Base-by-base conservation (phyloP, 2,797 vertebrate species). In the Thunnus albacares region DNA sequence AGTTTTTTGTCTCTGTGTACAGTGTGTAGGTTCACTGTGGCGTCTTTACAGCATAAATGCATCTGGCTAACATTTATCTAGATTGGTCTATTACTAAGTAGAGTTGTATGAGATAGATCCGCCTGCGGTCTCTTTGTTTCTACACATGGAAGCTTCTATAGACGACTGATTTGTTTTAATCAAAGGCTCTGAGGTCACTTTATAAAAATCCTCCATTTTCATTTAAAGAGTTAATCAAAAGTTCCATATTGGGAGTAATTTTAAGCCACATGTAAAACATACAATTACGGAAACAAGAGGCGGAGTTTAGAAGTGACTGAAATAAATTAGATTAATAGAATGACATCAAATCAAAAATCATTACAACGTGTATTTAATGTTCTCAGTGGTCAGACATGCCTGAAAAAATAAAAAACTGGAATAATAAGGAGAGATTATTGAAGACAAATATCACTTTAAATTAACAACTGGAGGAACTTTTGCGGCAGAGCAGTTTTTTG, bases 61-160 rank as follows among this genome's bases (percentile, higher is more conserved):
- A 62, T 82, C 79, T 72, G 72, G 79, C 72, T 55, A 61, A 56
- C 61, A 61, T 74, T 71, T 75, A 66, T 70, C 75, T 75, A 60
- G 73, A 84, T 77, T 77, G 69, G 60, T 28, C 82, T 47, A 52
- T 84, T 69, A 73, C 58, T 15, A 64, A n/a, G 63, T 77, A 80
- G 77, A 76, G 14, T 64, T 77, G 75, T 57, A 55, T 17, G 45
- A 78, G 49, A 81, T 73, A 85, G 75, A 85, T 53, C 79, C 57
- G 75, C 58, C 69, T 81, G 75, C 60, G 71, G 79, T 81, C 66
- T 58, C 55, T 81, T 76, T 76, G 79, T 71, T 45, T 81, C 61
- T 47, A 28, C 24, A 77, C 70, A 30, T 53, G 59, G n/a, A 38
- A 56, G 26, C 35, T 5, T 52, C 45, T 15, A 41, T 52, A 38